Conservation (phyloP, 2,888 invertebrate genomes). For the Drosophila paracracens region DNA sequence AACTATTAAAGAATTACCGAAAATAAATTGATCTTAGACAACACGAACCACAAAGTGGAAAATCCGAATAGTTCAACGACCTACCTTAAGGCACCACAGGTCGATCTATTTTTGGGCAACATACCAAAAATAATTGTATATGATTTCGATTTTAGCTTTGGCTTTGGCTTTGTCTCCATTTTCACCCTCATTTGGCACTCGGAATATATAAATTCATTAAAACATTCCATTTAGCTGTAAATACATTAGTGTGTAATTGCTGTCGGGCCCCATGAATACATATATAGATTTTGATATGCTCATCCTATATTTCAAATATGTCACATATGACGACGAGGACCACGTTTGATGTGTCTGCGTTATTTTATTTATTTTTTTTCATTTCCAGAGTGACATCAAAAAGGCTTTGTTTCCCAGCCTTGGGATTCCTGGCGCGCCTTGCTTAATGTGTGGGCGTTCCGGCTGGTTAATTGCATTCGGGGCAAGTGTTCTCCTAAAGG, state of each 20-base stretch:
- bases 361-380: constrained; percentile 14
- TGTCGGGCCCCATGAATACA: constrained; percentile 32
- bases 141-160: background rate
- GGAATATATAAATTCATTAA: constrained; percentile 72
- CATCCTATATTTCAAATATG: constrained; percentile 71
- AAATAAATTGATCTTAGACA: constrained; percentile 44
- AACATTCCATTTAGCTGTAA: constrained; percentile 74
- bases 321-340: constrained; percentile 62
- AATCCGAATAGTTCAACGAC: constrained; percentile 60
- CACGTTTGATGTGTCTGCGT: constrained; percentile 57
- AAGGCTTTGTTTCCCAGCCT: constrained; percentile 48
- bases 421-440: constrained; percentile 39
- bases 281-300: constrained; percentile 30
- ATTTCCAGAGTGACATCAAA: constrained; percentile 71
- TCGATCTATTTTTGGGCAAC: constrained; percentile 17
- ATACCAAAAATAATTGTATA: constrained; percentile 8
- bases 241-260: constrained; percentile 74
- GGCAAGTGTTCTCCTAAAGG: constrained; percentile 44
- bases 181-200: constrained; percentile 44
- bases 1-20: constrained; percentile 8
- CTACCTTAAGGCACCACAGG: constrained; percentile 56
- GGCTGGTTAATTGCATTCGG: constrained; percentile 75
- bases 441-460: constrained; percentile 75
- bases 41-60: background rate
- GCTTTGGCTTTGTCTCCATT: background rate